Evolutionary conservation across 2,113 vertebrate species (phyloP).

Genomic region (Scortum barcoo): DNA sequence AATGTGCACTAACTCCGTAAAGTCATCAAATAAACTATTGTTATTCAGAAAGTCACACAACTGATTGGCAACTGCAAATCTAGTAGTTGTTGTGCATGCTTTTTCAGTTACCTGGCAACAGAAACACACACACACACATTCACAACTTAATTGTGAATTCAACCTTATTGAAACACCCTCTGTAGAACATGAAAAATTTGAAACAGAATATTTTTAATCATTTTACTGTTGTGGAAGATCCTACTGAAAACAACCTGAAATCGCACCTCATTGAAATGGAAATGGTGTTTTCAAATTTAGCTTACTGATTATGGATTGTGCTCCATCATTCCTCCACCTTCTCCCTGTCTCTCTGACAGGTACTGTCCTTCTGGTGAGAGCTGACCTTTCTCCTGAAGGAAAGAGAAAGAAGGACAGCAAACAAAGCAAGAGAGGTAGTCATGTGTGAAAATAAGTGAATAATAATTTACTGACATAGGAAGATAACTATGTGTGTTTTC

Average conservation of each 20-base stretch:
- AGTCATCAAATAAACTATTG: no score
- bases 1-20: no score
- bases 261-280: background rate
- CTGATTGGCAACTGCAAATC: no score
- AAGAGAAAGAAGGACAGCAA: conserved; percentile 49
- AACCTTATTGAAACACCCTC: background rate
- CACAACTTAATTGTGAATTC: background rate
- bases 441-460: conserved; percentile 67
- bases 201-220: background rate
- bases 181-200: no score
- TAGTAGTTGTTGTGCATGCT: no score
- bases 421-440: conserved; percentile 59
- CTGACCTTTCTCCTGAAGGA: conserved; percentile 80
- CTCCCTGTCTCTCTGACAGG: conserved; percentile 55
- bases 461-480: conserved; percentile 63
- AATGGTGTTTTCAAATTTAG: conserved; percentile 47
- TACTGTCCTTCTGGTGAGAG: conserved; percentile 74
- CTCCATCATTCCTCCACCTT: conserved; percentile 51
- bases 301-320: conserved; percentile 22
- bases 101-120: background rate
- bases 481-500: conserved; percentile 54
- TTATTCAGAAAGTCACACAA: no score
- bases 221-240: background rate
- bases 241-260: background rate
- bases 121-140: no score